phyloP scores from a whole-genome alignment of 2,888 invertebrate species.

The Drosophila monieri region DNA sequence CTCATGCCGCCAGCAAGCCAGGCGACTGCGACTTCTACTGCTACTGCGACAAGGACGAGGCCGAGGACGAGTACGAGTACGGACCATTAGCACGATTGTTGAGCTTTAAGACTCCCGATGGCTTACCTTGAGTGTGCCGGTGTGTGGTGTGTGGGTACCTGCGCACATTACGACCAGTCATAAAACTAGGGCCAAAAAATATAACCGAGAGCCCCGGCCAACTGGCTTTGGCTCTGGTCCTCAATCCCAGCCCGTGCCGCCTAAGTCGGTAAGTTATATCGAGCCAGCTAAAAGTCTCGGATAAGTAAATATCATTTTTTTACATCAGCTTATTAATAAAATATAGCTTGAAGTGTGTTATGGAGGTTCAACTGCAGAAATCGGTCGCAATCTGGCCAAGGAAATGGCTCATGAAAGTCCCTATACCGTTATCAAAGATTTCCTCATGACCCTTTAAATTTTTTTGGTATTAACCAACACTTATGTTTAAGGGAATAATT shows the following conservation, averaged over 20 bases:
- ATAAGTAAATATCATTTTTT: slow-evolving; percentile 59
- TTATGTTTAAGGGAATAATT: not conserved
- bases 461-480: no score
- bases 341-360: slow-evolving; percentile 7
- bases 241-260: slow-evolving; percentile 5
- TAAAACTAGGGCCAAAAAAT: slow-evolving; percentile 59
- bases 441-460: not conserved
- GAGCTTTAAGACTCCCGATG: slow-evolving; percentile 68
- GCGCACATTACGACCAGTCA: slow-evolving; percentile 61
- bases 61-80: slow-evolving; percentile 58
- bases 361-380: not conserved
- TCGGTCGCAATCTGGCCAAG: not conserved
- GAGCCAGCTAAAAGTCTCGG: slow-evolving; percentile 50
- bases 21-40: slow-evolving; percentile 12
- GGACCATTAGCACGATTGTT: slow-evolving; percentile 80
- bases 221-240: slow-evolving; percentile 1
- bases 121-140: slow-evolving; percentile 34
- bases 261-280: slow-evolving; percentile 50
- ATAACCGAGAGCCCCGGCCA: slow-evolving; percentile 13
- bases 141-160: slow-evolving; percentile 44
- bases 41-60: slow-evolving; percentile 10
- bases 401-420: not conserved
- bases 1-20: slow-evolving; percentile 25
- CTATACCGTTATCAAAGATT: not conserved
- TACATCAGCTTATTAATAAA: slow-evolving; percentile 16